Evolutionary conservation across 30 jellyfish, hydroid and myxozoan genomes (phyloP), one percentile per base, ranked within the genome.

Genomic region (Morbakka virulenta): DNA sequence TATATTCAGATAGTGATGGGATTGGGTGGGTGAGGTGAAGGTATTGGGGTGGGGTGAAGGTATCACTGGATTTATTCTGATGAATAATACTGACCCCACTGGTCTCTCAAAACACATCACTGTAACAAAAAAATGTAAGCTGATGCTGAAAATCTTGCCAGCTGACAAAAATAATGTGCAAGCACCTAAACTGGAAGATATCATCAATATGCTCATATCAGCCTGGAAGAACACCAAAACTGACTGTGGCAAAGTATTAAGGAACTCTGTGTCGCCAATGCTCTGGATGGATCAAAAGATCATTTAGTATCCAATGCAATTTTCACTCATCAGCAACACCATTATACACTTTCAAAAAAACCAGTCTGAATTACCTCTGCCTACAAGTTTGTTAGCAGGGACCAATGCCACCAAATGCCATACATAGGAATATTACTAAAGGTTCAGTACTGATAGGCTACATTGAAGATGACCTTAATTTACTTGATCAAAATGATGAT

Each of bases 381-480:
- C 82, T 41, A 79, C 81, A 72, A 22, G 51, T 61, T 35, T 72
- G 34, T n/a, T 30, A 79, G 6, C 76, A 72, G 51, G 21, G 20
- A 13, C 82, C 47, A 11, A 35, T 36, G 34, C 82, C 82, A 69
- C 82, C 82, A 0, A 69, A 69, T n/a, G 79, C 78, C 79, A 69
- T 69, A 28, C 79, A 33, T 0, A 69, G 82, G 47, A 35, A 69
- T 69, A n/a, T n/a, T n/a, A n/a, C 27, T 35, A 33, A 69, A 33
- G 82, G 82, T 78, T 69, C 82, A 69, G 82, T 32, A 78, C 27
- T 69, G 82, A 77, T 69, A 32, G 79, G 41, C 27, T 69, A n/a
- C 70, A 21, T 53, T 21, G 70, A 53, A 31, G 3, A 53, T 21
- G 24, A 53, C 25, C 70, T 31, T 6, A 6, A 4, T 21, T 21